These are phyloP conservation scores for Ruditapes philippinarum DNA, from an alignment of 1,140 invertebrate genomes.

Conservation along the genomic window DNA sequence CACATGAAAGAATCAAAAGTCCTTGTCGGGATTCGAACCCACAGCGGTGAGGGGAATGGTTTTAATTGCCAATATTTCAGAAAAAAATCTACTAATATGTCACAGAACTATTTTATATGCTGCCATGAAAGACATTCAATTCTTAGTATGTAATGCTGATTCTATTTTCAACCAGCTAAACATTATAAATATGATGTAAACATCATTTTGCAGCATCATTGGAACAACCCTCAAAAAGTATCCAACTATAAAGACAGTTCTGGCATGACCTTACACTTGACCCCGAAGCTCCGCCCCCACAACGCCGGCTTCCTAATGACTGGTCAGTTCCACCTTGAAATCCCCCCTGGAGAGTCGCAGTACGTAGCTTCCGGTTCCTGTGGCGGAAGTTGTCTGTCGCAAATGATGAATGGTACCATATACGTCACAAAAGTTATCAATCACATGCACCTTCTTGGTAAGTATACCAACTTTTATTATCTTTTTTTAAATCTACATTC, in stretches of 20 bases:
- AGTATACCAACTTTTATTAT: no score
- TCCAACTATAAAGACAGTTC: conserved; percentile 69
- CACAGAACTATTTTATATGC: no score
- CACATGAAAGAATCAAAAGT: no score
- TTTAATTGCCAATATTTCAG: no score
- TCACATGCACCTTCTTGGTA: conserved; percentile 77
- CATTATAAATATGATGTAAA: no score
- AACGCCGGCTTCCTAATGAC: conserved; percentile 70
- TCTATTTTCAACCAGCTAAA: no score
- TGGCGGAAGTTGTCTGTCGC: conserved; percentile 64
- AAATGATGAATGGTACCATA: conserved; percentile 66
- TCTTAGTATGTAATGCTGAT: no score
- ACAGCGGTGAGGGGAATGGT: no score
- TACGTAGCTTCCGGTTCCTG: conserved; percentile 44
- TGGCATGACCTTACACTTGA: conserved; percentile 73
- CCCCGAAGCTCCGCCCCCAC: conserved; percentile 68
- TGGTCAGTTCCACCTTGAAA: conserved; percentile 69
- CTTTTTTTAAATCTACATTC: no score
- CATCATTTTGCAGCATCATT: conserved; percentile 77
- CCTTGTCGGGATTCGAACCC: no score
- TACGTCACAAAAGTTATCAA: conserved; percentile 65
- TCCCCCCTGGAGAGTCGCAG: conserved; percentile 54
- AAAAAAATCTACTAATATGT: no score
- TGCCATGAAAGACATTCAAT: no score
- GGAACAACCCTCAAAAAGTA: conserved; percentile 73